Base-by-base conservation (phyloP, 1,140 invertebrate genomes). In the Drosophila prosaltans region DNA sequence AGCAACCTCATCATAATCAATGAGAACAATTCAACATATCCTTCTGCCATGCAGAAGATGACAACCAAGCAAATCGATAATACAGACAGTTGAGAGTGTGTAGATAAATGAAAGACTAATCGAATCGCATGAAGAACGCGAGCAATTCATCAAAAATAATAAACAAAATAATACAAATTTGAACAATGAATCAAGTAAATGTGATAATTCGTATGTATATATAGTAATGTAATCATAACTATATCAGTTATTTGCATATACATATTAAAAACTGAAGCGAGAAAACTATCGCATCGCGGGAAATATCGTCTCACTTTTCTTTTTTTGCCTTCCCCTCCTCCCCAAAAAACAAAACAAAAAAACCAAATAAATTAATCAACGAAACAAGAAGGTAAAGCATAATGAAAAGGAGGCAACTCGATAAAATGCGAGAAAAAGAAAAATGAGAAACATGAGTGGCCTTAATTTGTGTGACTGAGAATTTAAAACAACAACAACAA, bases 181-280 rank as follows among this genome's bases (percentile, higher is more conserved):
- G 60, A 73, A 77, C 74, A 81, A 85, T 85, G 74, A 45, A 62
- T 40, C 82, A 78, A 86, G 86, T 72, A 40, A 78, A 86, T 88
- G 83, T 88, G 83, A 88, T 88, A 88, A 88, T 59, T 80, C 69
- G 76, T 83, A 88, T 83, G 83, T 83, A 80, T 78, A 83, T 83
- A 82, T 84, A 88, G 77, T 74, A 72, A 89, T 80, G 83, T 86
- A 86, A 72, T 71, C 68, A 86, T 48, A 79, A 65, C 68, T 69
- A 16, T 65, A 79, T 66, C 69, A 78, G 71, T 69, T 83, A 83
- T 88, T 79, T 78, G 81, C 83, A 84, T 72, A 72, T 61, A 78
- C 74, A 85, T 69, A 45, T 61, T 2, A 2, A 30, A 69, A 66
- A 45, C 48, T 72, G 71, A 77, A 61, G 36, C 51, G 16, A 74